Percentiles rank a stretch among this genome's conserved stretches.
These are phyloP conservation scores for Tenualosa ilisha DNA, from an alignment of 2,797 vertebrate species.

Conservation along the genomic window DNA sequence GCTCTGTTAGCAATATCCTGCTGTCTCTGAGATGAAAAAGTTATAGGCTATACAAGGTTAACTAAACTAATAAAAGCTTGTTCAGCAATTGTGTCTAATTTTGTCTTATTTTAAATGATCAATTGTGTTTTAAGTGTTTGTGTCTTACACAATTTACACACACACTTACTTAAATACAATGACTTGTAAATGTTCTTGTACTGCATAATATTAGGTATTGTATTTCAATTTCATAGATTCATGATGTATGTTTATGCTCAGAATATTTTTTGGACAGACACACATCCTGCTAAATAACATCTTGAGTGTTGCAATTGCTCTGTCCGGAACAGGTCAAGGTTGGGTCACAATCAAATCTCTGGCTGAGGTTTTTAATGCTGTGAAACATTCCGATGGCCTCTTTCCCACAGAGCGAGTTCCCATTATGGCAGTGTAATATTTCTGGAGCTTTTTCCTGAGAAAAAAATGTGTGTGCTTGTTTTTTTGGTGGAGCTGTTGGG, in stretches of 20 bases:
- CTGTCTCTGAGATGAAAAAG: background rate
- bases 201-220: background rate
- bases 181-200: no score
- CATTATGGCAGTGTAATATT: background rate
- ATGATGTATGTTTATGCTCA: background rate
- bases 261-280: background rate
- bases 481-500: background rate
- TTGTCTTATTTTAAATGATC: no score
- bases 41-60: background rate
- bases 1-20: slow-evolving; percentile 7
- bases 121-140: no score
- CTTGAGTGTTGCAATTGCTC: background rate
- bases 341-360: background rate
- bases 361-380: background rate
- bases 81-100: no score
- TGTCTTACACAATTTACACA: background rate
- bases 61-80: no score
- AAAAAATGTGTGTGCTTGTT: background rate
- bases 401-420: background rate
- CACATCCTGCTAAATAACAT: background rate
- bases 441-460: background rate
- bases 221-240: background rate
- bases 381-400: background rate
- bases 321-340: background rate
- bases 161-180: background rate